phyloP scores from a whole-genome alignment of 2,797 vertebrate genomes.

The Momotus momota region DNA sequence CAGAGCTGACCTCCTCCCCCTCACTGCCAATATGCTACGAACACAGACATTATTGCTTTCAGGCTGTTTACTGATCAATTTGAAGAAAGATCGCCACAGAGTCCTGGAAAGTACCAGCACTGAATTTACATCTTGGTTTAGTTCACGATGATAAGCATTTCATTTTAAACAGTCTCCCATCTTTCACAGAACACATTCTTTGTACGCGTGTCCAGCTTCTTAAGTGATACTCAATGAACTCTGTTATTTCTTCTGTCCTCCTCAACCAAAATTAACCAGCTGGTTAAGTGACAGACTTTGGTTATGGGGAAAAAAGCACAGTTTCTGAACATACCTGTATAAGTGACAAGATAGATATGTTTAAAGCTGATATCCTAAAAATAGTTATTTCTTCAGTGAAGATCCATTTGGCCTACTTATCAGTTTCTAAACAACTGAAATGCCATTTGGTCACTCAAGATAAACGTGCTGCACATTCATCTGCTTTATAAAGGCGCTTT shows the following conservation, averaged over 20 bases:
- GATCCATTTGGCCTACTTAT: slow-evolving; percentile 60
- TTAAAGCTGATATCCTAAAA: slow-evolving; percentile 44
- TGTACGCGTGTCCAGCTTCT: background rate
- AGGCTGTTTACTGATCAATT: slow-evolving; percentile 10
- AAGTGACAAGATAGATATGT: slow-evolving; percentile 37
- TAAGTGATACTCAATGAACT: background rate
- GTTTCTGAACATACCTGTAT: background rate
- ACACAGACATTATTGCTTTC: background rate
- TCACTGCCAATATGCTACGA: background rate
- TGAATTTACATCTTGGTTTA: background rate
- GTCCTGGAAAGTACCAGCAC: background rate
- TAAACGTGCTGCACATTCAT: background rate
- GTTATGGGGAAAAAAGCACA: background rate
- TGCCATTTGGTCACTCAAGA: slow-evolving; percentile 37
- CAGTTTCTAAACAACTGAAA: slow-evolving; percentile 53
- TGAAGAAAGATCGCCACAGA: background rate
- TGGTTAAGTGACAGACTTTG: background rate
- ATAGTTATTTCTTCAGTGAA: slow-evolving; percentile 45
- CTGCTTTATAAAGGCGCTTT: background rate
- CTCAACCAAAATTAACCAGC: background rate
- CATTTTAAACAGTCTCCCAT: background rate
- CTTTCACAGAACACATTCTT: background rate
- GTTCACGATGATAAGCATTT: background rate
- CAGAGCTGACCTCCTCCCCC: background rate
- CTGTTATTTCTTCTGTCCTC: background rate